Base-by-base conservation (phyloP, 2,797 vertebrate genomes). In the Parauchenoglanis punctatus region DNA sequence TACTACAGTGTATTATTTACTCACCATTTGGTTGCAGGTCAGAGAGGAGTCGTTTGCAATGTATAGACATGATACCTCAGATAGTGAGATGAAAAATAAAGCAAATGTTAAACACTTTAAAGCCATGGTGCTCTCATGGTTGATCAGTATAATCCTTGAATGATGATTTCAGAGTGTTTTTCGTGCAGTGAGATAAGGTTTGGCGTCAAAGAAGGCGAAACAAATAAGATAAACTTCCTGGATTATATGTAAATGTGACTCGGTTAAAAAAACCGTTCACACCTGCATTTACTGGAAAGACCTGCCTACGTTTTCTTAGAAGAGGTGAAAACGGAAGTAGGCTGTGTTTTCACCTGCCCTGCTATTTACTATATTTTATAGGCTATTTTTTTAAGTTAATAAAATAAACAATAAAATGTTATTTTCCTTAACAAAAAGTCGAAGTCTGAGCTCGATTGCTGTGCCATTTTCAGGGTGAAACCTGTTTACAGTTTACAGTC, bases 21-120 rank as follows among this genome's bases (percentile, higher is more conserved):
- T 92, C 87, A 95, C 95, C 93, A 93, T 84, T 76, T 80, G 85
- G 0, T 91, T 17, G 84, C 95, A 96, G 88, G 31, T 92, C 46
- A 90, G 65, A 0, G 83, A 85, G 0, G 91, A 88, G n/a, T 67
- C 40, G 11, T 89, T 52, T 25, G 91, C 61, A 12, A 93, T 17
- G 13, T 20, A 7, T 2, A 94, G 58, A 52, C 87, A 1, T 12
- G 90, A 70, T 5, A 84, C 85, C 11, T 88, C 40, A 31, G 85
- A 72, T 28, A 78, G 59, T 0, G 76, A 91, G 15, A 81, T 8
- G 0, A 91, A 20, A n/a, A 92, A 54, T 25, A 56, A 18, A 87
- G 0, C 61, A 87, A 2, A 20, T 81, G 4, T 56, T 65, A 77
- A 73, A 49, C 46, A 25, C 23, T 84, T 46, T 3, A 81, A 63